These are phyloP conservation scores for Phaethon lepturus DNA, from an alignment of 2,113 vertebrate species.

Conservation along the genomic window DNA sequence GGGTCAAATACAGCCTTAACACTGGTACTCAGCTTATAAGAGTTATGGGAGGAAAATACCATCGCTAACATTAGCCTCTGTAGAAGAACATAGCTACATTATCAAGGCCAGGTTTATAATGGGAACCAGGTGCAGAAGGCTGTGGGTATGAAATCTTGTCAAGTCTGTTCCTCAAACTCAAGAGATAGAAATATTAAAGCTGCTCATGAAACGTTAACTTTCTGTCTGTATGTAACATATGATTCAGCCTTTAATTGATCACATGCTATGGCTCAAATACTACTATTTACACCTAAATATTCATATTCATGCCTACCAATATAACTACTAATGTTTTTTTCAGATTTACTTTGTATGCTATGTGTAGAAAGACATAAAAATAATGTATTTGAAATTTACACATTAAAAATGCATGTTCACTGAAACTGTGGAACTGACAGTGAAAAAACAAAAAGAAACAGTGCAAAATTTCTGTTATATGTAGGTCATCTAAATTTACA, in stretches of 20 bases:
- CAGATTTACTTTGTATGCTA: not conserved
- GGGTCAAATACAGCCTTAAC: not conserved
- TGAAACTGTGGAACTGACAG: slow-evolving; percentile 24
- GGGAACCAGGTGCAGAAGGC: slow-evolving; percentile 39
- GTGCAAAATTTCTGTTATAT: slow-evolving; percentile 50
- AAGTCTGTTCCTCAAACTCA: not conserved
- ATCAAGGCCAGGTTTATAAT: slow-evolving; percentile 28
- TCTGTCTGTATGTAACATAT: accelerated
- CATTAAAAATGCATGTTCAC: slow-evolving; percentile 52
- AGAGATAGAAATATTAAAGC: slow-evolving; percentile 25
- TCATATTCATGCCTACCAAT: not conserved
- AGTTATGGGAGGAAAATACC: slow-evolving; percentile 25
- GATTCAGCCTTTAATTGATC: not conserved
- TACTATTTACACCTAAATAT: not conserved
- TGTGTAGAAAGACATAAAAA: not conserved
- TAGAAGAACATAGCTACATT: slow-evolving; percentile 37
- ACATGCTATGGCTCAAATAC: not conserved
- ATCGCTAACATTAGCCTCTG: not conserved
- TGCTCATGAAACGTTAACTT: not conserved
- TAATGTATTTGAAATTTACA: slow-evolving; percentile 53
- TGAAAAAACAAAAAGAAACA: slow-evolving; percentile 45
- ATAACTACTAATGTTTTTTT: not conserved
- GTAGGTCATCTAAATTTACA: slow-evolving; percentile 59
- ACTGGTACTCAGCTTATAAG: not conserved
- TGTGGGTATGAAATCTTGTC: slow-evolving; percentile 35